Base-by-base conservation (phyloP, 2,797 vertebrate species). In the Malurus leucopterus region DNA sequence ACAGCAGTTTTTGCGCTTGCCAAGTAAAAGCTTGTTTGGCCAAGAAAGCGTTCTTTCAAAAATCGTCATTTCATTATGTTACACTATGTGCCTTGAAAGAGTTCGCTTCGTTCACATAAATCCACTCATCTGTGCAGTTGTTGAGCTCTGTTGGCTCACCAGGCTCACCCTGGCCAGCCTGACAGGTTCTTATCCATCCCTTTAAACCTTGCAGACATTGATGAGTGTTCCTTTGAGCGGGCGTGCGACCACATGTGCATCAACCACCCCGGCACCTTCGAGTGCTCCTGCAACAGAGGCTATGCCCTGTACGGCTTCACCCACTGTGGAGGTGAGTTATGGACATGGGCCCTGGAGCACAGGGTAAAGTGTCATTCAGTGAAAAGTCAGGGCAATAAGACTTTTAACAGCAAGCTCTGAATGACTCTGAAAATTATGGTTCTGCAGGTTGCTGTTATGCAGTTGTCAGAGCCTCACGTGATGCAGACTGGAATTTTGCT, bases 191-290 rank as follows among this genome's bases (percentile, higher is more conserved):
- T 81, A 96, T 26, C 65, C 34, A 30, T 86, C 68, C 59, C 88
- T 95, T 95, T 95, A 34, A 80, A 86, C 91, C 97, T 97, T 98
- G 93, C 98, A 99, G 99, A 99, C 97, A 97, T 99, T 88, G 99
- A 99, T 41, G 99, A 99, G 95, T 99, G 99, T 96, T 99, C 98
- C 89, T 99, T 99, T 82, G 98, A 99, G 92, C 97, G 99, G 94
- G 98, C 98, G 21, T 99, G 99, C 67, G 99, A 98, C 97, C 99
- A 99, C 97, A 98, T 95, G 41, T 99, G 99, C 97, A 97, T 98
- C 97, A 99, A 99, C 97, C 97, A 98, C 88, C 98, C 98, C 3
- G 99, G 99, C 94, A 97, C 98, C 82, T 99, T 99, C 95, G 95
- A 98, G 80, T 99, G 99, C 93, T 95, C 98, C 47, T 99, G 99